Percentiles rank a stretch among this genome's conserved stretches.
Evolutionary conservation across 2,113 vertebrate species (phyloP).

Genomic region (Calyptommatus sinebrachiatus): DNA sequence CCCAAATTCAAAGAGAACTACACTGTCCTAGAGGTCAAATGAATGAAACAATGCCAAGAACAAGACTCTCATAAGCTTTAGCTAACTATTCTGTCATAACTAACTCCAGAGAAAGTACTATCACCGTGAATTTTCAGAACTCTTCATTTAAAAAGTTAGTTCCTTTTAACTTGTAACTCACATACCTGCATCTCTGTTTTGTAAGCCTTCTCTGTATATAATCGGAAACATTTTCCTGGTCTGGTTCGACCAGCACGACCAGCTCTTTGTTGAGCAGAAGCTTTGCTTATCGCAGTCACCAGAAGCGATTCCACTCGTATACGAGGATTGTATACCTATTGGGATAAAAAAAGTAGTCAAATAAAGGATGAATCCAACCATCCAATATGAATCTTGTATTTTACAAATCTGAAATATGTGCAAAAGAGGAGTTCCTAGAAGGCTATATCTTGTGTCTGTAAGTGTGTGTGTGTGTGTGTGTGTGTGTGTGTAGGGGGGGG

Average conservation of each 20-base stretch:
- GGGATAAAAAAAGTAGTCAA: background rate
- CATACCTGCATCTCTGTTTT: slow-evolving; percentile 98
- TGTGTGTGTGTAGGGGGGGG: too few relatives aligned
- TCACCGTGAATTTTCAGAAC: background rate
- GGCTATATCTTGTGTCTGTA: too few relatives aligned
- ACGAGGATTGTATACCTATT: slow-evolving; percentile 96
- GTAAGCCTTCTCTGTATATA: slow-evolving; percentile 97
- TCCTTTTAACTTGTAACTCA: too few relatives aligned
- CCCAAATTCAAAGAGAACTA: background rate
- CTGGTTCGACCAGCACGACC: slow-evolving; percentile 94
- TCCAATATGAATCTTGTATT: background rate
- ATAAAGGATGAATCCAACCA: background rate
- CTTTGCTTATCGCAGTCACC: slow-evolving; percentile 98
- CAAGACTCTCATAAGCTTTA: background rate
- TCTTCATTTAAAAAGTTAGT: too few relatives aligned
- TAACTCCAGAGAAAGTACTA: background rate
- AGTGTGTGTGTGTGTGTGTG: too few relatives aligned
- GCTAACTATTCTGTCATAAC: background rate
- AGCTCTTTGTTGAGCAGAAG: slow-evolving; percentile 96
- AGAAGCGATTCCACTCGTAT: slow-evolving; percentile 96
- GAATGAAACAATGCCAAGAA: background rate
- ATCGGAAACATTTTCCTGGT: slow-evolving; percentile 93
- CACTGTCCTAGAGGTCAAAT: background rate
- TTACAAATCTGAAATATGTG: background rate
- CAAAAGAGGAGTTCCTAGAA: background rate